phyloP scores from a whole-genome alignment of 1,140 invertebrate genomes.

The Laupala kohalensis region DNA sequence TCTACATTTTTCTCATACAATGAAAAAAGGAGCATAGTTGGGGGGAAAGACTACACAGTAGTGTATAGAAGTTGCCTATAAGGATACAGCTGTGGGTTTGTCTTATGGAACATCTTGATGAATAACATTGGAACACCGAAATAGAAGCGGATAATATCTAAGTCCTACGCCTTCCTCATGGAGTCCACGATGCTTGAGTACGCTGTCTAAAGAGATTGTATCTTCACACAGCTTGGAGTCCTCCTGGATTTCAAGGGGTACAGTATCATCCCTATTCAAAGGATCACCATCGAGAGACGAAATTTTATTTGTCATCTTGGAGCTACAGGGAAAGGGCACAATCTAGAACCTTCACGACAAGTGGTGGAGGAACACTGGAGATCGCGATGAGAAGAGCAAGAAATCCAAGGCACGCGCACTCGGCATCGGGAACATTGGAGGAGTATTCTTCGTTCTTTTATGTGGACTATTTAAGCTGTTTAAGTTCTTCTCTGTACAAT shows the following conservation, averaged over 20 bases:
- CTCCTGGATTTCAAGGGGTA: conserved; percentile 74
- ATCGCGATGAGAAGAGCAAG: conserved; percentile 48
- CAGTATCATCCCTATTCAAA: conserved; percentile 41
- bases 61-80: too few relatives aligned
- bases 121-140: too few relatives aligned
- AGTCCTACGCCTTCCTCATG: conserved; percentile 90
- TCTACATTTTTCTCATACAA: too few relatives aligned
- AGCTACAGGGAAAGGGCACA: conserved; percentile 60
- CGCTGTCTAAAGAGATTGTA: conserved; percentile 76
- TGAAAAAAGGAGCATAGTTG: too few relatives aligned
- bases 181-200: conserved; percentile 90
- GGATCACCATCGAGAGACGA: conserved; percentile 63
- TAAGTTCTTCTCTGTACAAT: too few relatives aligned
- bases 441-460: conserved; percentile 83
- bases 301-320: conserved; percentile 59
- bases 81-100: too few relatives aligned
- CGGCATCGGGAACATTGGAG: conserved; percentile 81
- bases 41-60: too few relatives aligned
- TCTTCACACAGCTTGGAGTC: conserved; percentile 86
- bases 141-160: too few relatives aligned
- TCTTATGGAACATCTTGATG: too few relatives aligned
- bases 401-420: conserved; percentile 64
- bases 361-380: conserved; percentile 59
- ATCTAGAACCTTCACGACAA: conserved; percentile 56
- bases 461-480: conserved; percentile 61